Evolutionary conservation across 2,888 invertebrate genomes (phyloP), one percentile per base, ranked within the genome.

Genomic region (Andrena praecox): DNA sequence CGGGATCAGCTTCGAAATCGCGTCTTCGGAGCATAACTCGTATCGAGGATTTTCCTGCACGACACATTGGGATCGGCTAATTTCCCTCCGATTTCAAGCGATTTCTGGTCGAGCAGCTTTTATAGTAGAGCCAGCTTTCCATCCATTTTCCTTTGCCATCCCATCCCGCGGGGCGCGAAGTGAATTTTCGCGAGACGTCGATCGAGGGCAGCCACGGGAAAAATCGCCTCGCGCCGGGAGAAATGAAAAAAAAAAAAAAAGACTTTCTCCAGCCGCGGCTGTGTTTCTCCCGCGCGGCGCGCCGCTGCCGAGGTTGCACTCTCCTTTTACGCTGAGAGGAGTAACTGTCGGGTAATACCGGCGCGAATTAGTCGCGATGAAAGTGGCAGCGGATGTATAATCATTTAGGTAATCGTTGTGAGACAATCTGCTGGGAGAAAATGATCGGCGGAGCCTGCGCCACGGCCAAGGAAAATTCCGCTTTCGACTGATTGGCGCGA

Each of bases 321-420:
- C 85, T 80, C 85, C 59, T 72, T 72, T 77, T 59, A 52, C 85
- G 82, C 77, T 67, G 66, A 80, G 66, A 80, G 80, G 79, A 80
- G 84, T 82, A 85, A 84, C 80, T 71, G 77, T 56, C 85, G 77
- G 54, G 86, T 87, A 87, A 86, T 77, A 85, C 24, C 71, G 63
- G 42, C 69, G 73, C 73, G 85, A 76, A 90, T 89, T 89, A 86
- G 75, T 54, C 84, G 79, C 86, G 90, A 91, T 86, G 90, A 91
- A 90, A 91, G 90, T 89, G 85, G 56, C 89, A 67, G 84, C 85
- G 80, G 85, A 89, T 86, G 84, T 88, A 89, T 87, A 86, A 88
- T 87, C 89, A 89, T 89, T 90, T 90, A 87, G 89, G 89, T 90
- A 91, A 91, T 90, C 90, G 90, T 78, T 86, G 86, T 80, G 87